Conservation (phyloP, 2,113 vertebrate genomes). For the Tupaia tana region DNA sequence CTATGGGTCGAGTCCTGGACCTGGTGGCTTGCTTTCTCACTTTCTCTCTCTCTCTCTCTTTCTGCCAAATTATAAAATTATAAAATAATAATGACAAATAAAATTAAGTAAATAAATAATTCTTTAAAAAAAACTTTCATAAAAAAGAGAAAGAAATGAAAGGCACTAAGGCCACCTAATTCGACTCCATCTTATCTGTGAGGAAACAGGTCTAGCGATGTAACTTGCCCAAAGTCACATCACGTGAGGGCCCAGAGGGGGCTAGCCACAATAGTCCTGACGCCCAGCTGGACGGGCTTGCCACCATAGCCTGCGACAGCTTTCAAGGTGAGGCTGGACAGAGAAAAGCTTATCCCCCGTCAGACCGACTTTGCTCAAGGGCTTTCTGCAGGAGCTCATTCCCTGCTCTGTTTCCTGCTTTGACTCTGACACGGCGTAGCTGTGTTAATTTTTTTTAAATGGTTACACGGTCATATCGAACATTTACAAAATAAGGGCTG, state of each 20-base stretch:
- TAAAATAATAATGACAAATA: too few species aligned
- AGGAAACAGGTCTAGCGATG: background rate
- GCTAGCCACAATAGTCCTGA: background rate
- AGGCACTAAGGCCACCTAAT: background rate
- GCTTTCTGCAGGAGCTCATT: background rate
- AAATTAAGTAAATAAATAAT: too few species aligned
- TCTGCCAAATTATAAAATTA: too few species aligned
- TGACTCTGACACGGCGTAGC: background rate
- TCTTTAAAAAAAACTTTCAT: too few species aligned
- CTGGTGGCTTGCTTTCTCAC: too few species aligned
- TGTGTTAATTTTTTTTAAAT: background rate
- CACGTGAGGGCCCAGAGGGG: background rate
- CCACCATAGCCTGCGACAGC: background rate
- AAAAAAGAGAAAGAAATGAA: background rate
- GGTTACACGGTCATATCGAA: constrained; percentile 28
- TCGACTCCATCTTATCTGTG: background rate
- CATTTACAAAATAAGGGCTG: background rate
- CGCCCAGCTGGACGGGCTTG: background rate
- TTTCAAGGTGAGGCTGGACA: background rate
- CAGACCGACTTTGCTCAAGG: background rate
- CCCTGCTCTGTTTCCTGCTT: background rate
- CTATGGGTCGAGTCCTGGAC: too few species aligned
- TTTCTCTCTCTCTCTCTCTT: too few species aligned
- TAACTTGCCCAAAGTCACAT: background rate
- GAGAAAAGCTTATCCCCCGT: background rate